Evolutionary conservation across 1,140 invertebrate genomes (phyloP).

Genomic region (Sycobia sp.): DNA sequence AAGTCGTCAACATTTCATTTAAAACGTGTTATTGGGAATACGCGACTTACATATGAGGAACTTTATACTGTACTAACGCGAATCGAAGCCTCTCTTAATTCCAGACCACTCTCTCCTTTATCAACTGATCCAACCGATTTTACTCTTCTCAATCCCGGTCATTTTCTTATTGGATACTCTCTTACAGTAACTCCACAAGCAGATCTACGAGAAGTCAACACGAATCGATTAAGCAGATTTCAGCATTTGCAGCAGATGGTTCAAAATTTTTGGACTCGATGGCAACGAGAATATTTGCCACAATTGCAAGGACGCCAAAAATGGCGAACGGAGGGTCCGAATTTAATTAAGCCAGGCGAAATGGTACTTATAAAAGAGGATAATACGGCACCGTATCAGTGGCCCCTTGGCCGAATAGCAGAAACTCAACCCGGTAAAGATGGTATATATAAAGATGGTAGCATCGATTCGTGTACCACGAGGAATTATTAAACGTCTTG

Average conservation of each 20-base stretch:
- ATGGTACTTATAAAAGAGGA: too few relatives aligned
- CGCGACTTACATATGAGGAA: too few relatives aligned
- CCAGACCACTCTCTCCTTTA: too few relatives aligned
- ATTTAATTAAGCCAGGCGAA: too few relatives aligned
- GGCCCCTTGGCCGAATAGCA: not conserved
- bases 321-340: not conserved
- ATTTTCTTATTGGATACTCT: not conserved
- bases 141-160: not conserved
- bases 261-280: too few relatives aligned
- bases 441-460: not conserved
- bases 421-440: conserved; percentile 9
- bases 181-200: not conserved
- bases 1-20: conserved; percentile 41
- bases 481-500: not conserved
- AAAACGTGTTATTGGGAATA: not conserved
- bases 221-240: too few relatives aligned
- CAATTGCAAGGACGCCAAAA: too few relatives aligned
- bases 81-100: conserved; percentile 13
- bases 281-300: too few relatives aligned
- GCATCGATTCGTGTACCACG: not conserved
- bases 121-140: conserved; percentile 14
- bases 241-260: too few relatives aligned
- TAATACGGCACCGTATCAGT: too few relatives aligned
- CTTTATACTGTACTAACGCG: too few relatives aligned
- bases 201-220: too few relatives aligned